Evolutionary conservation across 1,140 invertebrate species (phyloP).

Genomic region (Drosophila kepulauana): DNA sequence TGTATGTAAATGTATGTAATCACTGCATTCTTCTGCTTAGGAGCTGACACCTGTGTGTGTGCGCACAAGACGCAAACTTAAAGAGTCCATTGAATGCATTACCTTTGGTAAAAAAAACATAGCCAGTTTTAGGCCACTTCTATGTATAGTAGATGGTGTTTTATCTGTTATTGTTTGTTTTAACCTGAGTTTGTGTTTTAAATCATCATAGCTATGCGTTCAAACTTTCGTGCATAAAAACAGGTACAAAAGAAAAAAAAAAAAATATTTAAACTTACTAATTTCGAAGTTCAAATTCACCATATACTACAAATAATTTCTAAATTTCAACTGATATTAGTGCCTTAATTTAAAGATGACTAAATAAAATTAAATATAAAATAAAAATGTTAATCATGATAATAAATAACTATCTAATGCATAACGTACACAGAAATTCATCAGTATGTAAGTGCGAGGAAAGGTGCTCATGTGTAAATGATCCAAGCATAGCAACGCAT

Average conservation of each 20-base stretch:
- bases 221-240: constrained; percentile 18
- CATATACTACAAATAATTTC: not conserved
- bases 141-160: constrained; percentile 28
- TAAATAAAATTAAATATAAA: not conserved
- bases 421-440: not conserved
- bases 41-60: constrained; percentile 33
- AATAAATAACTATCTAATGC: not conserved
- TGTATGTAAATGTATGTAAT: constrained; percentile 42
- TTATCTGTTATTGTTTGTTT: constrained; percentile 20
- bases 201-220: constrained; percentile 15
- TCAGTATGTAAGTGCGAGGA: constrained; percentile 11
- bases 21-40: constrained; percentile 47
- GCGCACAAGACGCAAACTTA: constrained; percentile 17
- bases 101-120: constrained; percentile 32
- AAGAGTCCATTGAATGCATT: constrained; percentile 34
- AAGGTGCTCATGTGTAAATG: constrained; percentile 9
- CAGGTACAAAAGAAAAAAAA: constrained; percentile 9
- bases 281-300: not conserved
- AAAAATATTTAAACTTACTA: not conserved
- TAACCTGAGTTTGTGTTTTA: constrained; percentile 17
- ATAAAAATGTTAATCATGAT: not conserved
- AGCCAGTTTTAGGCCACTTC: constrained; percentile 21
- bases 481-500: not conserved
- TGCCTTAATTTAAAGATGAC: not conserved
- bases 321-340: not conserved